Percentiles rank a stretch among this genome's conserved stretches.
These are phyloP conservation scores for Drosophila novamexicana DNA, from an alignment of 1,140 invertebrate genomes.

Conservation along the genomic window DNA sequence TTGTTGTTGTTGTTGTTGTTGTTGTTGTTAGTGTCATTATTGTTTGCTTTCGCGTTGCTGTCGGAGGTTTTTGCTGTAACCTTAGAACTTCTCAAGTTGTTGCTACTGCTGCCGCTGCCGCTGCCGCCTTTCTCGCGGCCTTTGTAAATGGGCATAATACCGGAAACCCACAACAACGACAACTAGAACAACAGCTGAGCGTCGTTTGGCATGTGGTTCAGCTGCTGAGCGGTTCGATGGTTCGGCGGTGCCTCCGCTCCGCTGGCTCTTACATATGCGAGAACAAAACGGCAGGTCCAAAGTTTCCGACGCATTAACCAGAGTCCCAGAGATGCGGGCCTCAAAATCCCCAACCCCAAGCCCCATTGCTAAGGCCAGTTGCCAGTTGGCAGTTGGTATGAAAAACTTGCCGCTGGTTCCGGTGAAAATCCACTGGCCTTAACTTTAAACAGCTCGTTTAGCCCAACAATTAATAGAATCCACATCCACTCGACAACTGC, in stretches of 20 bases:
- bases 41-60: conserved; percentile 68
- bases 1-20: conserved; percentile 24
- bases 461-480: conserved; percentile 76
- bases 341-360: conserved; percentile 3
- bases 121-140: conserved; percentile 50
- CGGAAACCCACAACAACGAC: conserved; percentile 75
- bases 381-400: conserved; percentile 26
- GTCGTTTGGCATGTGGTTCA: conserved; percentile 59
- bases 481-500: conserved; percentile 61
- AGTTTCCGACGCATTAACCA: conserved; percentile 18
- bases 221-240: conserved; percentile 61
- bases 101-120: conserved; percentile 35
- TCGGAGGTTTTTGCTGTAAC: conserved; percentile 57
- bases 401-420: conserved; percentile 70
- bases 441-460: conserved; percentile 59
- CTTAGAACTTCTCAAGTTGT: conserved; percentile 76
- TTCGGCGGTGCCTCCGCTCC: conserved; percentile 49
- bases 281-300: conserved; percentile 64
- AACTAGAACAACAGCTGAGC: conserved; percentile 40
- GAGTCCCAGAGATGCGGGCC: not conserved
- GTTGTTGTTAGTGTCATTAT: conserved; percentile 68
- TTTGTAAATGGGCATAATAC: conserved; percentile 80
- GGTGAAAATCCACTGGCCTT: conserved; percentile 67
- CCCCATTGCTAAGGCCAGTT: not conserved
- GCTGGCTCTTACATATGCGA: conserved; percentile 63